Conservation (phyloP, 2,797 vertebrate genomes). For the Bucorvus abyssinicus region DNA sequence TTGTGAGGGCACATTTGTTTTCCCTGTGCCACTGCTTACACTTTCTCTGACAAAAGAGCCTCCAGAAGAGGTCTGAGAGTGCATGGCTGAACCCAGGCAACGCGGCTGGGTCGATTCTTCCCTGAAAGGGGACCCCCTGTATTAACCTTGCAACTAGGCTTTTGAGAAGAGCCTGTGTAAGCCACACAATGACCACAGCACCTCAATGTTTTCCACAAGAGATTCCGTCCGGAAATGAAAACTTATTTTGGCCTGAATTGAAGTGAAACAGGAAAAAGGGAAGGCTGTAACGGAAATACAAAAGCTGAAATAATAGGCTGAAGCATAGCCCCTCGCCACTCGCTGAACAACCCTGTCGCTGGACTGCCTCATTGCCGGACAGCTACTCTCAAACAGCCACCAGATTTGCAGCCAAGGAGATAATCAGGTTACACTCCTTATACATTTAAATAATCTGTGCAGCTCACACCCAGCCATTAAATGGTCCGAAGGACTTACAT, state of each 20-base stretch:
- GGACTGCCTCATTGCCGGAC: neutral
- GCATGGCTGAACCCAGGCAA: neutral
- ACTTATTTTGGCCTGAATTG: neutral
- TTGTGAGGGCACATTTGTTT: neutral
- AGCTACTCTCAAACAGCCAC: neutral
- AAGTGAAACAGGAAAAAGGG: neutral
- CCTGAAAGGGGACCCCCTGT: neutral
- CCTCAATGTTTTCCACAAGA: neutral
- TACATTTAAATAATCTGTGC: neutral
- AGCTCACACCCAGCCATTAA: neutral
- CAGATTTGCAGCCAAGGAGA: neutral
- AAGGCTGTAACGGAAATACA: neutral
- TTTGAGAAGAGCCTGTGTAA: neutral
- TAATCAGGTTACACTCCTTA: slow-evolving; percentile 2
- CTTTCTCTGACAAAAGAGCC: neutral
- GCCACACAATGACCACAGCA: neutral
- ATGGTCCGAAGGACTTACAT: neutral
- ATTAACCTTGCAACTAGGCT: neutral
- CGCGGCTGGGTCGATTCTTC: neutral
- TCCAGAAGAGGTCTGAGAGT: neutral
- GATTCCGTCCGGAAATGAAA: neutral
- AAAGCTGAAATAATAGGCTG: neutral
- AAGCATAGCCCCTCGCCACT: neutral
- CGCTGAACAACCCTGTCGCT: neutral
- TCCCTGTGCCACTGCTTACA: neutral